Base-by-base conservation (phyloP, 2,113 vertebrate species). In the Catharus minimus region DNA sequence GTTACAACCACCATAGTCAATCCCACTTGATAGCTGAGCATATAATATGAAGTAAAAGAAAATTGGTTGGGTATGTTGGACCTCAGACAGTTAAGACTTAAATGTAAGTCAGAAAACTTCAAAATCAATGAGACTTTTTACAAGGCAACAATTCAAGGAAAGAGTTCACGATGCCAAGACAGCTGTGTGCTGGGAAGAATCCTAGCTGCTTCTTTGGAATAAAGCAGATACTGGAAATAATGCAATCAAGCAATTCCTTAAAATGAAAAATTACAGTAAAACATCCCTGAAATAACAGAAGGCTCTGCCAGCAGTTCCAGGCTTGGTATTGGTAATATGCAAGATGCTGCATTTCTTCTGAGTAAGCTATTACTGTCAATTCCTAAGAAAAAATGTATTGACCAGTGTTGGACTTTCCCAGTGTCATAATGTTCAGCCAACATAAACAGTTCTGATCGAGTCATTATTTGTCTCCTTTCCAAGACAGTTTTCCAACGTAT, bases 121-220 rank as follows among this genome's bases (percentile, higher is more conserved):
- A 95, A 92, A 94, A 96, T 94, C 93, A 94, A 94, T 95, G 92
- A 65, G 91, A 94, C 17, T 87, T 96, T 96, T 96, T 95, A 95
- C 95, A 95, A 90, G 90, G 86, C 94, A 93, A 89, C 93, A 95
- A 95, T 79, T 95, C 95, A 95, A 67, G 77, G 61, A 56, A 61
- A 61, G 89, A 73, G 74, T 74, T 93, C 36, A 12, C 55, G 28
- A 62, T 85, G 93, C 95, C 93, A 93, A 96, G 95, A 92, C 95
- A 95, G 88, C 95, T 95, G 93, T 92, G 92, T 79, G 62, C 69
- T 68, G 81, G 88, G 93, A 94, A 95, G 78, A 62, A 84, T 85
- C 86, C 58, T 84, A 95, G 90, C 83, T 82, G 77, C 93, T 93
- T 84, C 69, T 95, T 82, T 90, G 93, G 94, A 93, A 93, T 85